Evolutionary conservation across 2,113 vertebrate species (phyloP).

Genomic region (Eulemur macaco): DNA sequence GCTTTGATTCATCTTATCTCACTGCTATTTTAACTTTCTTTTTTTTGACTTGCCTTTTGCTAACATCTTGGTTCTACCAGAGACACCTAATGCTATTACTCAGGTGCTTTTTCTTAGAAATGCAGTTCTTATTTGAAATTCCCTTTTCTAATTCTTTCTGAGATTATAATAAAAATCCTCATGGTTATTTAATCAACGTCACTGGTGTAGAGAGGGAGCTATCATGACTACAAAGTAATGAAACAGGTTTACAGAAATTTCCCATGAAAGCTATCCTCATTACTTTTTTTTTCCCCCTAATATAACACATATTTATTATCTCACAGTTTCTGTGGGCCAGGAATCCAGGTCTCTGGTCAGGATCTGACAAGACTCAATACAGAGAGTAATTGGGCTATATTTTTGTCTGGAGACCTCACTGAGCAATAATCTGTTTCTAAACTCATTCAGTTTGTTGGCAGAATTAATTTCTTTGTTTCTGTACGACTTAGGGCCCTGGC

Average conservation of each 20-base stretch:
- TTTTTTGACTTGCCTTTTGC: neutral
- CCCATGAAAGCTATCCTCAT: neutral
- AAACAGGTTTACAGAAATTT: neutral
- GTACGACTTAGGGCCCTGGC: neutral
- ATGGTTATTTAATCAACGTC: neutral
- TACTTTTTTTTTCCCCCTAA: neutral
- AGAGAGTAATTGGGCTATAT: neutral
- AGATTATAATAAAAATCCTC: slow-evolving; percentile 18
- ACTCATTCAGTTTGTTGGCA: neutral
- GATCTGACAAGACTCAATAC: neutral
- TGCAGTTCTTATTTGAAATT: neutral
- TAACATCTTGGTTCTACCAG: neutral
- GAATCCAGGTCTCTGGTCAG: neutral
- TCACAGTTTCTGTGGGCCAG: neutral
- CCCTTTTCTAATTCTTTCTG: neutral
- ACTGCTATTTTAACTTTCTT: neutral
- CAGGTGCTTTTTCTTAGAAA: neutral
- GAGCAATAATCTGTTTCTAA: neutral
- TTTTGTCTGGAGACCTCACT: neutral
- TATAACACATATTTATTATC: neutral
- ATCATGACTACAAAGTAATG: neutral
- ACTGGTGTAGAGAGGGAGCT: neutral
- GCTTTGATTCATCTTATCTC: neutral
- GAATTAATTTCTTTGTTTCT: slow-evolving; percentile 34
- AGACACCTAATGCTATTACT: neutral